These are phyloP conservation scores for Corapipo altera DNA, from an alignment of 2,113 vertebrate species.

Conservation along the genomic window DNA sequence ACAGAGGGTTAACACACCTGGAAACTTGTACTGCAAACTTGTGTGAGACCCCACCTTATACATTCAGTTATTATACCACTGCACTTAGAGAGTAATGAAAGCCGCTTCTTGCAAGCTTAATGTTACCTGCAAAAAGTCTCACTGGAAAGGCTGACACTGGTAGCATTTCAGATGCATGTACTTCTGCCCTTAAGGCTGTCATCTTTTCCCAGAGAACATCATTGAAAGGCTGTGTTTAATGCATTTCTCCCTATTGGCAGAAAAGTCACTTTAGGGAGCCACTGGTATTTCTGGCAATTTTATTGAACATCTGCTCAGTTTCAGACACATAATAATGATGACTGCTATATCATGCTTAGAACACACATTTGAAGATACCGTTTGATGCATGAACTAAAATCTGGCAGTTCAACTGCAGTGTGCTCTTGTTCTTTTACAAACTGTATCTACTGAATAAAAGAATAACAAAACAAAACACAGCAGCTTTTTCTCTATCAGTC, in stretches of 20 bases:
- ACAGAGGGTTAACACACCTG: neutral
- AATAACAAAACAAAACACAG: neutral
- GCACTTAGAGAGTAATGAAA: neutral
- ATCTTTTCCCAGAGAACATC: neutral
- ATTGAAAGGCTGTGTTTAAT: neutral
- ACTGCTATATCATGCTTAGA: neutral
- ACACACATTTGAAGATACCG: neutral
- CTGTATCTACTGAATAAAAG: neutral
- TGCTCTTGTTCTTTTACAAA: neutral
- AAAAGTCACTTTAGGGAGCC: neutral
- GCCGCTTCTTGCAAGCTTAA: neutral
- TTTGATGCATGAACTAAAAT: neutral
- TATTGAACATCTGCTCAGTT: neutral
- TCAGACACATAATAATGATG: neutral
- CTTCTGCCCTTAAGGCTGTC: neutral
- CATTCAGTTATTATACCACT: neutral
- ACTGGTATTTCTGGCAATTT: neutral
- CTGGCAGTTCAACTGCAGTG: rapidly evolving
- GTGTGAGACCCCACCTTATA: neutral
- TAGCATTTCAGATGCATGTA: neutral
- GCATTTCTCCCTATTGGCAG: neutral
- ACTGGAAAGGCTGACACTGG: neutral
- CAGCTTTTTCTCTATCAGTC: neutral
- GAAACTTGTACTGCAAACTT: neutral
- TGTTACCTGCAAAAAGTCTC: neutral